Base-by-base conservation (phyloP, 2,888 invertebrate species). In the Lucinisca nassula region DNA sequence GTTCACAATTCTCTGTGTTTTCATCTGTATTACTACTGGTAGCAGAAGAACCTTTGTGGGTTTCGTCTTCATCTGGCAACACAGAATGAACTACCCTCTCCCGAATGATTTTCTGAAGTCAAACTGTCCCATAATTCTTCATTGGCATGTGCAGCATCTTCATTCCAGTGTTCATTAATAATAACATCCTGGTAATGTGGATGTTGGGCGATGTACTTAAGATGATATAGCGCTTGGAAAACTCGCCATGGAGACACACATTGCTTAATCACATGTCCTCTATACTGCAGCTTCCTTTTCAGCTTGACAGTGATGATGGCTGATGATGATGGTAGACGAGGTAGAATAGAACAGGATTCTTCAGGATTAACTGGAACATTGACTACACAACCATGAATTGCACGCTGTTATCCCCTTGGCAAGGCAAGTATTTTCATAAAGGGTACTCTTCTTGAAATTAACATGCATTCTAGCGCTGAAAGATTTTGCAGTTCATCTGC, bases 351-450 rank as follows among this genome's bases (percentile, higher is more conserved):
- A 24, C 35, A 35, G 1, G 55, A 37, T 21, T 81, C 55, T n/a
- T 79, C 70, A 4, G 82, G 78, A 35, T 86, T 80, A 30, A 80
- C 70, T 38, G 89, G 89, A 10, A 89, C 70, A 58, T 80, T 82
- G 14, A 89, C 80, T 24, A 89, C 82, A 74, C 61, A 61, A 8
- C 85, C 86, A 77, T 79, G 77, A 27, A 83, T 61, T 73, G 67
- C 73, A 67, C 77, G 76, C 67, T 89, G 89, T 30, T 77, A 67
- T 61, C 83, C 84, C n/a, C 82, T 51, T 17, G 86, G 81, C 8
- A 86, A 40, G n/a, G 82, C 77, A 30, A 83, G 40, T 17, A 89
- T 49, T 51, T 84, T 79, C 75, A 86, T 83, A 55, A 89, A 89
- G 6, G 85, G 81, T 67, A 88, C 73, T 37, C 85, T 61, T 76